These are phyloP conservation scores for Carterocephalus palaemon DNA, from an alignment of 2,888 invertebrate genomes.

Conservation along the genomic window DNA sequence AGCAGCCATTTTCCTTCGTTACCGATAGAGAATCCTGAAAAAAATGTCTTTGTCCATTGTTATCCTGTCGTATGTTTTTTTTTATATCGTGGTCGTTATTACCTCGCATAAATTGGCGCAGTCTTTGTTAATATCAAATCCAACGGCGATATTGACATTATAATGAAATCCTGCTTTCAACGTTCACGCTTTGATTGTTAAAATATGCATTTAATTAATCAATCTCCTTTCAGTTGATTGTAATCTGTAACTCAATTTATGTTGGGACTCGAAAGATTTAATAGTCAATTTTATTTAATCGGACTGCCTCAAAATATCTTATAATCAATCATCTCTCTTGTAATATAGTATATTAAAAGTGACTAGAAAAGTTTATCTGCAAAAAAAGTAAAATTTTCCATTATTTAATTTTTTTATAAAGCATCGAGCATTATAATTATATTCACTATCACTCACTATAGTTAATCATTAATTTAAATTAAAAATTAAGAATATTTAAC, in stretches of 20 bases:
- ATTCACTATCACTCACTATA: no score
- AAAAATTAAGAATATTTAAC: no score
- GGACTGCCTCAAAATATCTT: no score
- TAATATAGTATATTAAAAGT: no score
- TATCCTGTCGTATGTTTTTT: conserved; percentile 45
- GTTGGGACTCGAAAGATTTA: conserved; percentile 4
- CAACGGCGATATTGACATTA: conserved; percentile 51
- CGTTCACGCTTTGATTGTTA: conserved; percentile 50
- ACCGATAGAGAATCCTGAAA: conserved; percentile 38
- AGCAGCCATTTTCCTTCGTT: conserved; percentile 32
- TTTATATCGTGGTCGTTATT: conserved; percentile 51
- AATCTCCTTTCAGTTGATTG: conserved; percentile 22
- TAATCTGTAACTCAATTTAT: conserved; percentile 15
- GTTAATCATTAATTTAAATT: no score
- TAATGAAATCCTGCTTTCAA: conserved; percentile 53
- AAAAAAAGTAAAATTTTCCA: no score
- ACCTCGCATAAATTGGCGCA: conserved; percentile 51
- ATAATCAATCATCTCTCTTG: no score
- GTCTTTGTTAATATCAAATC: conserved; percentile 49
- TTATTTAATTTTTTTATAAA: no score
- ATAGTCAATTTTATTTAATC: no score
- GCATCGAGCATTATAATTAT: no score
- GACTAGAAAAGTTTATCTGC: no score
- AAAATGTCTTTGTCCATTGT: conserved; percentile 47
- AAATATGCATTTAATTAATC: conserved; percentile 53